Conservation (phyloP, 2,888 invertebrate species). For the Drosophila prolongata region DNA sequence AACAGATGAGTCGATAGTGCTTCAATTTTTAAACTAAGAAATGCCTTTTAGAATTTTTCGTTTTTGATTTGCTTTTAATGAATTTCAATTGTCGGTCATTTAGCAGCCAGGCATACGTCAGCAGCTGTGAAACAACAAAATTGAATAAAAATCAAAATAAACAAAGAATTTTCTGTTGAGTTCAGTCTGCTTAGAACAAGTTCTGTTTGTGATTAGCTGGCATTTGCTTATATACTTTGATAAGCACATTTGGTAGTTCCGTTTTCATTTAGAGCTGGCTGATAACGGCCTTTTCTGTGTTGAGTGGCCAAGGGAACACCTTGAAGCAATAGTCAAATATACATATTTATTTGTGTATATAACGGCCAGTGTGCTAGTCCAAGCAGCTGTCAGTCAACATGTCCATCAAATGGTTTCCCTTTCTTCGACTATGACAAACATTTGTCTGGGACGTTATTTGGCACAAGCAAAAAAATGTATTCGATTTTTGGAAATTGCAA, state of each 20-base stretch:
- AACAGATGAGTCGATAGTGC: conserved; percentile 21
- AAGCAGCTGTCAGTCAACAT: conserved; percentile 36
- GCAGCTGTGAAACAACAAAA: conserved; percentile 34
- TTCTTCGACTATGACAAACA: conserved; percentile 36
- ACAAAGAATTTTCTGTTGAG: conserved; percentile 30
- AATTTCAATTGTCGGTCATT: conserved; percentile 50
- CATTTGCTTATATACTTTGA: conserved; percentile 13
- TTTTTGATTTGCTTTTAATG: conserved; percentile 49
- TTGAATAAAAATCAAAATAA: conserved; percentile 37
- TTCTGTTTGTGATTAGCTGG: conserved; percentile 21
- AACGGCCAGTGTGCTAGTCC: conserved; percentile 1
- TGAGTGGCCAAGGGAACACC: conserved; percentile 36
- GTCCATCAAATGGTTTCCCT: conserved; percentile 31
- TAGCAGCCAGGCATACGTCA: conserved; percentile 44
- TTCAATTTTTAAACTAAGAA: conserved; percentile 14
- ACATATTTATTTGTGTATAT: conserved; percentile 2
- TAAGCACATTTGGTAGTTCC: conserved; percentile 28
- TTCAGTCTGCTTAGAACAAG: conserved; percentile 39
- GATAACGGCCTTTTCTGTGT: conserved; percentile 13
- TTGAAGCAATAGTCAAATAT: conserved; percentile 13
- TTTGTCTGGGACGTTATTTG: conserved; percentile 27
- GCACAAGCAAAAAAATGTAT: conserved; percentile 11
- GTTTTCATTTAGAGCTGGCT: conserved; percentile 15
- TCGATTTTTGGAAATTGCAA: conserved; percentile 26
- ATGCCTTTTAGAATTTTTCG: not conserved